A percentile compares a stretch with the other conserved stretches of the same genome.
These are phyloP conservation scores for Heliconius melpomene DNA, from an alignment of 1,140 invertebrate genomes.

Conservation along the genomic window DNA sequence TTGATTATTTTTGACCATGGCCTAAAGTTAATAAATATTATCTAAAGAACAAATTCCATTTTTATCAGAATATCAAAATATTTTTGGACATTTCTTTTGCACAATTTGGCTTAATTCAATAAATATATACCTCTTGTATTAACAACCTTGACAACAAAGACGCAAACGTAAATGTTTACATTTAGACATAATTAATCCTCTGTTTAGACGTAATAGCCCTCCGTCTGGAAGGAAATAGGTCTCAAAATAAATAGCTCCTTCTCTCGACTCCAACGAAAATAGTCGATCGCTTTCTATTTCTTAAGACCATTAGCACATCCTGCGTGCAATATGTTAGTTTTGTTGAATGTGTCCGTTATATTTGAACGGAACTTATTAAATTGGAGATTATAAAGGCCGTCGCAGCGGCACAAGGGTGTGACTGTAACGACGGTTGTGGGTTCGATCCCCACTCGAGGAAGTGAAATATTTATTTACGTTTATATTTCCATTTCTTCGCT, in stretches of 20 bases:
- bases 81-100: not conserved
- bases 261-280: slow-evolving; percentile 72
- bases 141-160: slow-evolving; percentile 10
- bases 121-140: not conserved
- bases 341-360: slow-evolving; percentile 56
- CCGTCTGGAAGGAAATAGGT: slow-evolving; percentile 72
- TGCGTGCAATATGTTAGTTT: slow-evolving; percentile 60
- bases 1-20: slow-evolving; percentile 29
- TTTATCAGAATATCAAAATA: not conserved
- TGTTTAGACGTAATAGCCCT: slow-evolving; percentile 36
- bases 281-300: slow-evolving; percentile 71
- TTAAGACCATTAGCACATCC: slow-evolving; percentile 77
- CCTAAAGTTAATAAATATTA: not conserved
- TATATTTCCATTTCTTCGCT: too few relatives aligned
- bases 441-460: too few relatives aligned
- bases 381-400: not conserved
- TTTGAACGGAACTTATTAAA: slow-evolving; percentile 28
- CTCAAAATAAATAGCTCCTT: slow-evolving; percentile 79
- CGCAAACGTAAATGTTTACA: slow-evolving; percentile 5
- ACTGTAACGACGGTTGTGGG: too few relatives aligned
- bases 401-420: too few relatives aligned
- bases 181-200: slow-evolving; percentile 36
- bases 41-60: not conserved
- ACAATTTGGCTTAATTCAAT: not conserved
- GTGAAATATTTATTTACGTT: too few relatives aligned